phyloP scores from a whole-genome alignment of 2,113 vertebrate species.

The Chauna torquata region DNA sequence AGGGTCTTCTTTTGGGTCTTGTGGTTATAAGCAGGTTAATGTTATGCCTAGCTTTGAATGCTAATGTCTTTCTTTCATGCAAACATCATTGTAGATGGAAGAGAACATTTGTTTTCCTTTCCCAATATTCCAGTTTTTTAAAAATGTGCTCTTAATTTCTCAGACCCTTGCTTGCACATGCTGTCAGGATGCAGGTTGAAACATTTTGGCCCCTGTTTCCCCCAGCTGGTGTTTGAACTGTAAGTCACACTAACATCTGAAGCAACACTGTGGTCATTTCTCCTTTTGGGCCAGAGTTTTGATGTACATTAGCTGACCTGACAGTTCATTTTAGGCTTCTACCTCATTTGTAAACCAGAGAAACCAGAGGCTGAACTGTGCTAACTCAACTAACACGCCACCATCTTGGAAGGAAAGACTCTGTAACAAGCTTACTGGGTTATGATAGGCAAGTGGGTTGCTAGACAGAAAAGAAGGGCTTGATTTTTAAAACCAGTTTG shows the following conservation, averaged over 20 bases:
- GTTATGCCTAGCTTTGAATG: neutral
- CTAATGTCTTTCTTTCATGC: slow-evolving; percentile 25
- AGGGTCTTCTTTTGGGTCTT: slow-evolving; percentile 4
- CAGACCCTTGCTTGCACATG: neutral
- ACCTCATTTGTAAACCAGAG: neutral
- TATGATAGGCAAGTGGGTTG: neutral
- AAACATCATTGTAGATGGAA: neutral
- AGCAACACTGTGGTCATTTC: neutral
- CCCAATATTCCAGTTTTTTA: slow-evolving; percentile 33
- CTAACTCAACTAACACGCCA: neutral
- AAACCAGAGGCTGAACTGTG: neutral
- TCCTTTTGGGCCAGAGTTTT: slow-evolving; percentile 10
- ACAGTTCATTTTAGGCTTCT: neutral
- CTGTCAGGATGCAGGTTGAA: slow-evolving; percentile 5
- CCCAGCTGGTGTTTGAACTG: neutral
- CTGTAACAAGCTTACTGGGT: neutral
- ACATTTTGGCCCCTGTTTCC: neutral
- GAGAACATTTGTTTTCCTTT: slow-evolving; percentile 55
- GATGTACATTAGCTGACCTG: neutral
- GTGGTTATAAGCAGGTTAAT: neutral
- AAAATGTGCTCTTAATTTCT: slow-evolving; percentile 26
- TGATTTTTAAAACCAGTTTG: neutral
- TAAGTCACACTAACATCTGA: neutral
- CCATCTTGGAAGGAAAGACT: neutral
- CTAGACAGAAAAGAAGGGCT: neutral